Percentiles rank a stretch among this genome's conserved stretches.
These are phyloP conservation scores for Anarsia innoxiella DNA, from an alignment of 2,888 invertebrate genomes.

Conservation along the genomic window DNA sequence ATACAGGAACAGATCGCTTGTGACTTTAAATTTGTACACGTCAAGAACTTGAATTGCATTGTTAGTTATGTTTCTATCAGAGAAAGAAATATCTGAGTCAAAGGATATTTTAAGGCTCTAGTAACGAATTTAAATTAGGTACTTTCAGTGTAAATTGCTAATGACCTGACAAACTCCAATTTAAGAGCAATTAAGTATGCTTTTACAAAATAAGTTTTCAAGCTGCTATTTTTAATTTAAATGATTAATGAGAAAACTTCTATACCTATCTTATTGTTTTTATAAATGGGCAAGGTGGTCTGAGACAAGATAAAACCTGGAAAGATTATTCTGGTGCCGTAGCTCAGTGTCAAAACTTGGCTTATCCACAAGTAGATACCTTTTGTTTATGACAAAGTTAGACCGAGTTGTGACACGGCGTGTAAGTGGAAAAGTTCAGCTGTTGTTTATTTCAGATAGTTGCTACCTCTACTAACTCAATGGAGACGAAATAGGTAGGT, in stretches of 20 bases:
- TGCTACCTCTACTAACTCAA: background rate
- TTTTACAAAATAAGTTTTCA: no score
- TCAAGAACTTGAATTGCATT: no score
- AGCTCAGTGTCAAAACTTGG: slow-evolving; percentile 38
- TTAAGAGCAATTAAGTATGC: no score
- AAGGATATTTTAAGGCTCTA: no score
- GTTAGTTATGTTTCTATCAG: no score
- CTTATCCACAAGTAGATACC: slow-evolving; percentile 19
- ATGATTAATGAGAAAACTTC: slow-evolving; percentile 7
- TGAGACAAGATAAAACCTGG: slow-evolving; percentile 24
- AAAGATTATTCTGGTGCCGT: slow-evolving; percentile 31
- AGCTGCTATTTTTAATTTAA: no score
- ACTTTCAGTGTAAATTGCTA: no score
- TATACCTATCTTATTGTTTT: slow-evolving; percentile 24
- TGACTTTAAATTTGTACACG: no score
- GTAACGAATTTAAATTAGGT: no score
- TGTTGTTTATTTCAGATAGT: slow-evolving; percentile 7
- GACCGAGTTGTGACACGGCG: slow-evolving; percentile 35
- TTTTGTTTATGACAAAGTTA: slow-evolving; percentile 48
- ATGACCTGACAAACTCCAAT: no score
- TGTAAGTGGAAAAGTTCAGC: slow-evolving; percentile 44
- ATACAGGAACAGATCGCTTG: no score
- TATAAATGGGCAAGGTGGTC: slow-evolving; percentile 21
- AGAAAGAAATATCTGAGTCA: no score
- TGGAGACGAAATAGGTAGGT: background rate